Evolutionary conservation across 2,113 vertebrate genomes (phyloP).

Genomic region (Thalassoma bifasciatum): DNA sequence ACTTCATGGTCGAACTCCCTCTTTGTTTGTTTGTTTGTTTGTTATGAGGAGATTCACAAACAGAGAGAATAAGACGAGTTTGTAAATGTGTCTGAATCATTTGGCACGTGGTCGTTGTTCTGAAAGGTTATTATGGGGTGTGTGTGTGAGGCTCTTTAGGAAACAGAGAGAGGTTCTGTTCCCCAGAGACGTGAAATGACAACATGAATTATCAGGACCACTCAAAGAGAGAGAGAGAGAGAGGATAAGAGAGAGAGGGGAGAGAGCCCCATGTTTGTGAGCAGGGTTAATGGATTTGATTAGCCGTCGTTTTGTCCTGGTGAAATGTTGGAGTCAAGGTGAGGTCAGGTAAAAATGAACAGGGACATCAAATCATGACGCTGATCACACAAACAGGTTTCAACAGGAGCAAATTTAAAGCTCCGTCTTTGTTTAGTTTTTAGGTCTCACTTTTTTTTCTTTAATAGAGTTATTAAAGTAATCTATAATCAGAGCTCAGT

Average conservation of each 20-base stretch:
- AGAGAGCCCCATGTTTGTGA: constrained; percentile 9
- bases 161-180: constrained; percentile 35
- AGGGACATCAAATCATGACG: constrained; percentile 13
- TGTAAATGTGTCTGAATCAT: neutral
- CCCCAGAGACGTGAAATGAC: constrained; percentile 50
- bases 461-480: too few relatives aligned
- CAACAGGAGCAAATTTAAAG: neutral
- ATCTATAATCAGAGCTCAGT: too few relatives aligned
- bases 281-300: constrained; percentile 36
- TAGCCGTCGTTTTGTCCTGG: constrained; percentile 39
- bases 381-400: neutral
- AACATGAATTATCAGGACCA: constrained; percentile 41
- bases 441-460: too few relatives aligned
- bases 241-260: constrained; percentile 3
- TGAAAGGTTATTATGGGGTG: constrained; percentile 36
- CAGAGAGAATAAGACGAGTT: neutral
- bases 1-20: neutral
- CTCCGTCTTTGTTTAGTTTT: too few relatives aligned
- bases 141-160: constrained; percentile 24
- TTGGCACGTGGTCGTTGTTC: constrained; percentile 5
- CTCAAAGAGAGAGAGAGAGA: constrained; percentile 26
- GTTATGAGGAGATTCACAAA: neutral
- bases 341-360: constrained; percentile 11
- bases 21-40: neutral
- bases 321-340: neutral